Base-by-base conservation (phyloP, 2,797 vertebrate species). In the Aeoliscus strigatus region DNA sequence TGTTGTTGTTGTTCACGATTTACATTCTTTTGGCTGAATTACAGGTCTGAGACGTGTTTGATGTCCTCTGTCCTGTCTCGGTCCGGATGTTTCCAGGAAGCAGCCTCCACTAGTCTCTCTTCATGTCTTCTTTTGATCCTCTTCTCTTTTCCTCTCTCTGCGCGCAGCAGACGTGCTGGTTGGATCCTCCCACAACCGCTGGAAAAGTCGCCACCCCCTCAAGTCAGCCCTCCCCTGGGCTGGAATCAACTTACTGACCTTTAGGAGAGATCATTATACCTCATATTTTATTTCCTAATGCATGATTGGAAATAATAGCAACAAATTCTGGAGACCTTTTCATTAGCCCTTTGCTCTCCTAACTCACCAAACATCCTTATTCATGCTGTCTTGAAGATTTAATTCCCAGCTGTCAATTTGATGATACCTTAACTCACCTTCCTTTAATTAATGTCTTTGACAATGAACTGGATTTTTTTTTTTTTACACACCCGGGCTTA, bases 131-230 rank as follows among this genome's bases (percentile, higher is more conserved):
- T 34, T 69, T 45, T 48, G 57, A 57, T 70, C 74, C 43, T 41
- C 31, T 62, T 45, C 67, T 57, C 64, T 72, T 66, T 62, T 9
- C 33, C 44, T 27, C 51, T 75, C 69, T 69, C 61, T 58, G 48
- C 8, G 37, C 35, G 70, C 68, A 88, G 86, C 80, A 81, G 81
- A 90, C 87, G 86, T 90, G 88, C 84, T 89, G 65, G 66, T 67
- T 71, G 34, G 8, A 37, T 64, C 76, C 73, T 60, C 12, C 14
- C 71, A 75, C 77, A 75, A 65, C 46, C 3, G 71, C 51, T 51
- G 60, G 63, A 79, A 80, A 77, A 67, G 14, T 52, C 80, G 54
- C 66, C 75, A n/a, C 63, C 57, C 51, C 64, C 44, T 44, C 1
- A 16, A 24, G 48, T 63, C 57, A 35, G 57, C 65, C 83, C 80